Evolutionary conservation across 2,888 invertebrate species (phyloP).

Genomic region (Esperia sulphurella): DNA sequence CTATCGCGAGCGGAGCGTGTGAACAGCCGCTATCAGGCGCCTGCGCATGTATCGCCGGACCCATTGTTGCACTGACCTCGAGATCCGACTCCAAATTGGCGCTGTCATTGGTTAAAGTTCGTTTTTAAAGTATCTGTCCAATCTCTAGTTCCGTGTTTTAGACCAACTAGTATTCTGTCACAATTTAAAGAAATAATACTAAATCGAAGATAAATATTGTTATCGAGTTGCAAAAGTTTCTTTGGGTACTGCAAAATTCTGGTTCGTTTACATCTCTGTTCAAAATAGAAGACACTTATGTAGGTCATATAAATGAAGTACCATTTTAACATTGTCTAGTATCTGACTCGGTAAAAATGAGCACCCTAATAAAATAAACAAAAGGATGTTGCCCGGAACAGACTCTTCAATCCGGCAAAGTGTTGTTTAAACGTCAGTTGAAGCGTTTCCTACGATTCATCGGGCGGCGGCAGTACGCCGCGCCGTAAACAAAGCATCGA

Average conservation of each 20-base stretch:
- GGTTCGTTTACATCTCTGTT: background rate
- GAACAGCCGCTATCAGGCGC: conserved; percentile 31
- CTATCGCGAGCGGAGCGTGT: conserved; percentile 23
- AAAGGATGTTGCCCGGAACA: conserved; percentile 29
- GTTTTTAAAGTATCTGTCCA: conserved; percentile 1
- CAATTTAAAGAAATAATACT: background rate
- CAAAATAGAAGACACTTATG: background rate
- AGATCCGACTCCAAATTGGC: conserved; percentile 15
- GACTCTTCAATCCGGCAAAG: conserved; percentile 25
- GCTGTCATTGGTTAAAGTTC: conserved; percentile 27
- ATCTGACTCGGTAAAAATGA: background rate
- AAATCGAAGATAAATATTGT: too few species aligned
- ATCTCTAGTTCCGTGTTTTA: conserved; percentile 3
- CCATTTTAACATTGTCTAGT: background rate
- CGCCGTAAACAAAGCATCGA: conserved; percentile 35
- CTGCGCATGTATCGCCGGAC: conserved; percentile 9
- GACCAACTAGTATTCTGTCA: background rate
- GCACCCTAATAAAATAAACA: conserved; percentile 23
- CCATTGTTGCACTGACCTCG: conserved; percentile 37
- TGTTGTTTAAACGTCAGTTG: conserved; percentile 34
- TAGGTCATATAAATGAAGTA: conserved; percentile 1
- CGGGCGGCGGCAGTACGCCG: conserved; percentile 20
- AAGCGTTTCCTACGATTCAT: conserved; percentile 40
- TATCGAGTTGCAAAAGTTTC: background rate
- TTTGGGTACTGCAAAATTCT: background rate